Base-by-base conservation (phyloP, 2,113 vertebrate genomes). In the Phasianus colchicus region DNA sequence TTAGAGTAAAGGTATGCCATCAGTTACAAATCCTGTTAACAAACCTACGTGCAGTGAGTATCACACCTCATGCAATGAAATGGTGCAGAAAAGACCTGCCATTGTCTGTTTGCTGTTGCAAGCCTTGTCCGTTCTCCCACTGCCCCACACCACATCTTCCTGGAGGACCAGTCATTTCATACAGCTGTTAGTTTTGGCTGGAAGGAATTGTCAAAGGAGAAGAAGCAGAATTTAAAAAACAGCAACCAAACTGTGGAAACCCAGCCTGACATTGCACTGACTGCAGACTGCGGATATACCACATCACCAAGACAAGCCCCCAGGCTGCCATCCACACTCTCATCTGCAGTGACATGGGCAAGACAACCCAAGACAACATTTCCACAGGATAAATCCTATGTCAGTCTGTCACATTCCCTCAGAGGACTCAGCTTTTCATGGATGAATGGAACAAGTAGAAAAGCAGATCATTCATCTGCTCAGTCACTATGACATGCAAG, bases 61-160 rank as follows among this genome's bases (percentile, higher is more conserved):
- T 29, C 36, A 22, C 6, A 48, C 14, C 9, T 71, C 47, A 27
- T 48, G 24, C 20, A 78, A 63, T 11, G 47, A 54, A 48, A 58
- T 12, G 3, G 66, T 11, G 19, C 30, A 40, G 14, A 40, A 43
- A 12, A 54, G 16, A 43, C 24, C 20, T 25, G 10, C 50, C 4
- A 78, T 40, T 63, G 8, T 58, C 50, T 71, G 25, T 17, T 54
- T 81, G 21, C 40, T 77, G 18, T 70, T 43, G 66, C 14, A 84
- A 85, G 30, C 25, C 32, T 81, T 38, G 36, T 15, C 25, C 24
- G 10, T 27, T 27, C 25, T 61, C 36, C 36, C 10, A 4, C 24
- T 18, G 16, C 25, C 10, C 61, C 25, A 27, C 25, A 17, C 5
- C 0, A 30, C 0, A 24, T 43, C 64, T 71, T 60, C 57, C 40